Conservation (phyloP, 1,140 invertebrate species). For the Lepeophtheirus salmonis region DNA sequence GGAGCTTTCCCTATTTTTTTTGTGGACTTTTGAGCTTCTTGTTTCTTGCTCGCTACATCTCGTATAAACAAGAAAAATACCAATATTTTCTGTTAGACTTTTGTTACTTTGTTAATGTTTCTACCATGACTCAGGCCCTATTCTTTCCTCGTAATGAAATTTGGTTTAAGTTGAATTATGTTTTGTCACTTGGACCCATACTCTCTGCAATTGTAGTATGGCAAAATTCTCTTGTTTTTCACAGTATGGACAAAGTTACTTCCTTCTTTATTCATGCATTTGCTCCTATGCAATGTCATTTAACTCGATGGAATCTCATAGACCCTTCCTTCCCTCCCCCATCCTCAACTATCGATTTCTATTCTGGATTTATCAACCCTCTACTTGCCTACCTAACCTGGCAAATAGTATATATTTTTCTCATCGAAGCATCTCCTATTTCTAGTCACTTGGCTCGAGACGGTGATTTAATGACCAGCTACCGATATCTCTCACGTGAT, state of each 20-base stretch:
- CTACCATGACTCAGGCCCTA: slow-evolving; percentile 9
- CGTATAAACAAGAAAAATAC: slow-evolving; percentile 6
- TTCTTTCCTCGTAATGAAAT: slow-evolving; percentile 7
- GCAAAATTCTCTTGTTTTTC: slow-evolving; percentile 16
- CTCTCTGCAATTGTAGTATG: slow-evolving; percentile 13
- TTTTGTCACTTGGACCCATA: slow-evolving; percentile 6
- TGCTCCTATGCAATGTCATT: slow-evolving; percentile 9
- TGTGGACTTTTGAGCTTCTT: neutral
- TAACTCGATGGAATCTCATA: slow-evolving; percentile 10
- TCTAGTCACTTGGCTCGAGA: slow-evolving; percentile 1
- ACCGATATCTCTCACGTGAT: slow-evolving; percentile 3
- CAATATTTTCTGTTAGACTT: slow-evolving; percentile 17
- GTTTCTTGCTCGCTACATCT: neutral
- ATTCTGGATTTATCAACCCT: neutral
- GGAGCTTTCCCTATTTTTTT: neutral
- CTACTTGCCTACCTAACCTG: neutral
- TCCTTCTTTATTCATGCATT: slow-evolving; percentile 18
- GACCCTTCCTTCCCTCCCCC: neutral
- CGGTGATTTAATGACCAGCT: slow-evolving; percentile 2
- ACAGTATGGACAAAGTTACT: slow-evolving; percentile 17
- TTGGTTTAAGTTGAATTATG: slow-evolving; percentile 17
- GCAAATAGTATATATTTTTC: slow-evolving; percentile 6
- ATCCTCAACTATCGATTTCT: neutral
- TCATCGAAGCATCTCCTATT: neutral
- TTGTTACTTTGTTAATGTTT: slow-evolving; percentile 16